Evolutionary conservation across 1,140 invertebrate genomes (phyloP), one percentile per base, ranked within the genome.

Genomic region (Drosophila dunni): DNA sequence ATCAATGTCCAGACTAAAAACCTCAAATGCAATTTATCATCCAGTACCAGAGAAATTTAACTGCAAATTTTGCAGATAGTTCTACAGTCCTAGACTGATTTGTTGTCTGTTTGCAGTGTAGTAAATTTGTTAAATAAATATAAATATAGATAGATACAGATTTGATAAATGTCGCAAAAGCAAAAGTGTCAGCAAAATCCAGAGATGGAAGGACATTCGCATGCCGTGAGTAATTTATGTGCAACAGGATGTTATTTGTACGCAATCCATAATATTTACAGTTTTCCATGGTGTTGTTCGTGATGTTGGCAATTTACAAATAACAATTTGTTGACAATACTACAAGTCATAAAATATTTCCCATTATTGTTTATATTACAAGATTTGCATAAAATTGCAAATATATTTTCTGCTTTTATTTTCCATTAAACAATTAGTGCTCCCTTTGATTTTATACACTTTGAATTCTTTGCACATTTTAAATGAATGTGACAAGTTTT

Each of bases 71-170:
- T 4, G 11, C 1, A 3, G n/a, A n/a, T 38, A 11, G 38, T 29
- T 8, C 36, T 38, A 10, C 2, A 38, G 7, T 38, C 2, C 9
- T 10, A 9, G 20, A 9, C 3, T 50, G 8, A 11, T 0, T 10
- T 40, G 15, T 13, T 24, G n/a, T 24, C 29, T 34, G 34, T 34
- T 7, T 34, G 29, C 48, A 51, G 24, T 29, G 24, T 53, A 34
- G n/a, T 36, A 79, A 71, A 75, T 80, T 75, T 80, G 50, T 63
- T 80, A 36, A 67, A 80, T 60, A 76, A 80, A 80, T 80, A 80
- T 71, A 71, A 44, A 45, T 24, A 20, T 36, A 36, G 1, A 80
- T 71, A 71, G 58, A 34, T 24, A 20, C 53, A 36, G 7, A 8
- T 60, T 44, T 60, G 57, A 60, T 60, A 60, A 60, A 60, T 60